Evolutionary conservation across 2,113 vertebrate species (phyloP).

Genomic region (Malurus elegans): DNA sequence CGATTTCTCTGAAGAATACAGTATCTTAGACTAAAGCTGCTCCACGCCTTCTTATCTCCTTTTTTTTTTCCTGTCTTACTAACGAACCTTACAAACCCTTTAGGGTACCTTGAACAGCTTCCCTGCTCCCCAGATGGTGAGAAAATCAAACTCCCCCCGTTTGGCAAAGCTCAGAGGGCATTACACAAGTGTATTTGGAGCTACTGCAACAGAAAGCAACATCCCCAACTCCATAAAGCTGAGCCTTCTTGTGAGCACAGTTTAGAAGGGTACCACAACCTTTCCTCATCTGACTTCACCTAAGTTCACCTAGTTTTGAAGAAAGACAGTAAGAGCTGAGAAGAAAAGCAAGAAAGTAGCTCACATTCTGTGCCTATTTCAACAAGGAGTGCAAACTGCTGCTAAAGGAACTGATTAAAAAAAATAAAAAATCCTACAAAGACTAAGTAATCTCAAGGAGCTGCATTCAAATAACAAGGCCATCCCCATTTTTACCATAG

Average conservation of each 20-base stretch:
- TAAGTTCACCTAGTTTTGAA: neutral
- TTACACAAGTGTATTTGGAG: neutral
- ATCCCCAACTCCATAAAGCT: neutral
- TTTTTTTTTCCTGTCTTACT: neutral
- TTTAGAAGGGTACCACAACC: neutral
- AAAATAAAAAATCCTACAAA: neutral
- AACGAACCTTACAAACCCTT: neutral
- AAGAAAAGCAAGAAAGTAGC: neutral
- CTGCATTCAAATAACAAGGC: neutral
- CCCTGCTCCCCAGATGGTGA: neutral
- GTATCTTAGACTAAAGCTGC: neutral
- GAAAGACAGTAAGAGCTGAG: neutral
- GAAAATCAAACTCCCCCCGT: neutral
- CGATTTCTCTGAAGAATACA: neutral
- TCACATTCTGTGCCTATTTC: neutral
- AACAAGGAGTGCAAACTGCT: neutral
- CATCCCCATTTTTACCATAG: neutral
- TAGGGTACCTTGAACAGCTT: neutral
- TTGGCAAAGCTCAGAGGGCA: neutral
- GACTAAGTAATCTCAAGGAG: neutral
- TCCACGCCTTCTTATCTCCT: accelerated
- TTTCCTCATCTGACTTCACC: neutral
- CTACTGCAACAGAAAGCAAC: neutral
- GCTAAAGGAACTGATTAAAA: neutral
- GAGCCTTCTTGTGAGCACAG: neutral